Conservation (phyloP, 2,113 vertebrate species). For the Sinocyclocheilus anophthalmus region DNA sequence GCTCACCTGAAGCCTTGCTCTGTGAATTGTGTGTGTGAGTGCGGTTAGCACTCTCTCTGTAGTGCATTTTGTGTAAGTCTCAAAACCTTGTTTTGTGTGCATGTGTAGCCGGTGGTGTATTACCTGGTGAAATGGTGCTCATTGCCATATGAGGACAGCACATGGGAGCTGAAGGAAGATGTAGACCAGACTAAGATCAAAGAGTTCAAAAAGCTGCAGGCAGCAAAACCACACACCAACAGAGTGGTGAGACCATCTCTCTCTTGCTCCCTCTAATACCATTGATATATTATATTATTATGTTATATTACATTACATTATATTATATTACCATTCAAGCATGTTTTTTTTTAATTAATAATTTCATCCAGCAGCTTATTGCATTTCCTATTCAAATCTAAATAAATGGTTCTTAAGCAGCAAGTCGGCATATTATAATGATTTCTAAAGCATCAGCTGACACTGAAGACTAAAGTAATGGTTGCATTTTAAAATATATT, state of each 20-base stretch:
- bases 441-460: no score
- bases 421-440: no score
- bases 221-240: conserved; percentile 86
- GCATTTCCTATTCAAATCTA: no score
- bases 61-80: conserved; percentile 39
- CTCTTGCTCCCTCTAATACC: neutral
- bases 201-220: conserved; percentile 97
- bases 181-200: conserved; percentile 97
- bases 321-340: neutral
- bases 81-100: conserved; percentile 34
- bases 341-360: neutral
- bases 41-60: neutral
- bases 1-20: conserved; percentile 55
- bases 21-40: neutral
- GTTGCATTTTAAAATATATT: no score
- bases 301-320: no score
- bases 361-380: no score
- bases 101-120: conserved; percentile 91
- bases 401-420: no score
- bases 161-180: conserved; percentile 98
- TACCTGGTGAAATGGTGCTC: conserved; percentile 99
- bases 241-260: conserved; percentile 80
- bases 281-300: no score
- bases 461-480: no score
- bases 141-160: conserved; percentile 97